Evolutionary conservation across 2,888 invertebrate species (phyloP).

Genomic region (Lampropteryx suffumata): DNA sequence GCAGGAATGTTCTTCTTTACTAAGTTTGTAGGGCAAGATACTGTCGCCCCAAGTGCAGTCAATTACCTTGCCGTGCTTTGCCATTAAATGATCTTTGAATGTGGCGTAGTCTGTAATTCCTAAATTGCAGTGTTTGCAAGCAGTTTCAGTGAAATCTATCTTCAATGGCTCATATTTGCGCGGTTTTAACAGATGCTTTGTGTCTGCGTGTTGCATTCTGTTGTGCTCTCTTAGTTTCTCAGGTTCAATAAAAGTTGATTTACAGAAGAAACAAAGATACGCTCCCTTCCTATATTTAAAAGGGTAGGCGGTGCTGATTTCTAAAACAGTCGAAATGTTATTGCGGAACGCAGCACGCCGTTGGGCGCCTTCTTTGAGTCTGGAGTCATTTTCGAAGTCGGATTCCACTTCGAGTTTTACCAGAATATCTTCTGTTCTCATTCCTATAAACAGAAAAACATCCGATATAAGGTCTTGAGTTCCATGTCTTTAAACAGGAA

Average conservation of each 20-base stretch:
- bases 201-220: constrained; percentile 51
- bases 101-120: constrained; percentile 55
- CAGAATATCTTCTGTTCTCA: constrained; percentile 58
- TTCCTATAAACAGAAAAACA: constrained; percentile 79
- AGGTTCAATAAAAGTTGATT: constrained; percentile 66
- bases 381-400: constrained; percentile 43
- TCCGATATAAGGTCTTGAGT: constrained; percentile 60
- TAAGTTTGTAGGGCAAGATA: constrained; percentile 70
- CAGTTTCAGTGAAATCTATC: constrained; percentile 64
- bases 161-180: constrained; percentile 73
- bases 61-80: constrained; percentile 58
- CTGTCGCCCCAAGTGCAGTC: constrained; percentile 66
- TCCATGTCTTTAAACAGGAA: constrained; percentile 8
- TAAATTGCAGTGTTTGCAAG: constrained; percentile 61
- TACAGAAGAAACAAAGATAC: constrained; percentile 72
- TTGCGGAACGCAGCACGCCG: constrained; percentile 65
- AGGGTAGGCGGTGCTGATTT: constrained; percentile 69
- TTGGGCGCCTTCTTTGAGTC: constrained; percentile 46
- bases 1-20: constrained; percentile 65
- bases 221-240: constrained; percentile 70
- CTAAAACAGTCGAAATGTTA: constrained; percentile 65
- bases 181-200: constrained; percentile 55
- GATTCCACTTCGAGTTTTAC: constrained; percentile 58
- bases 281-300: constrained; percentile 74
- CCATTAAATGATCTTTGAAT: constrained; percentile 58